Evolutionary conservation across 2,888 invertebrate genomes (phyloP).

Genomic region (Spialia ferax): DNA sequence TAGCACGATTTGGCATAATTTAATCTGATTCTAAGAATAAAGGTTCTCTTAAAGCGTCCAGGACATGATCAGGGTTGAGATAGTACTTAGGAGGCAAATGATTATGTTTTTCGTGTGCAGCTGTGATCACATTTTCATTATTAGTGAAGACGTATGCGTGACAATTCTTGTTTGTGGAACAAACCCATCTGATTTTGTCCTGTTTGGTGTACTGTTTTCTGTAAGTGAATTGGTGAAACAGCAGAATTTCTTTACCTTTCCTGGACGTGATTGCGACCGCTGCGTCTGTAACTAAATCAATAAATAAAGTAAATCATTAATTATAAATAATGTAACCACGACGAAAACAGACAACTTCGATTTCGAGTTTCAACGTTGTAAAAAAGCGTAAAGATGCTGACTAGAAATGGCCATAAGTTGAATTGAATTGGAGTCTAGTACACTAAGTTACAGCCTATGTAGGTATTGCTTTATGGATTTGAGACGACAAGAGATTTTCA

Average conservation of each 20-base stretch:
- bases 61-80: slow-evolving; percentile 66
- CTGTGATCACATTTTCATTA: slow-evolving; percentile 61
- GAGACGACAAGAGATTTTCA: no score
- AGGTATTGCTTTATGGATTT: no score
- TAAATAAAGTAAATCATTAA: no score
- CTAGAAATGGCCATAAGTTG: no score
- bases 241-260: slow-evolving; percentile 76
- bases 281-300: slow-evolving; percentile 57
- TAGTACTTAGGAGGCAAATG: slow-evolving; percentile 80
- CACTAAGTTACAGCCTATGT: no score
- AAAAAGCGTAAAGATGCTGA: no score
- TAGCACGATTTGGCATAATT: not conserved
- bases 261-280: slow-evolving; percentile 74
- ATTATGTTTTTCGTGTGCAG: slow-evolving; percentile 65
- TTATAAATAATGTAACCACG: no score
- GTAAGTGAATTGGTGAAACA: slow-evolving; percentile 74
- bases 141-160: slow-evolving; percentile 72
- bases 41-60: slow-evolving; percentile 67
- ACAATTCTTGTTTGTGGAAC: slow-evolving; percentile 77
- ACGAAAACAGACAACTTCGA: no score
- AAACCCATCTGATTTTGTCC: slow-evolving; percentile 69
- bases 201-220: slow-evolving; percentile 68
- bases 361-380: no score
- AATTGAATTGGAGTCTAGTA: no score
- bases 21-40: slow-evolving; percentile 52